Evolutionary conservation across 2,888 invertebrate species (phyloP).

Genomic region (Yponomeuta plumbellus): DNA sequence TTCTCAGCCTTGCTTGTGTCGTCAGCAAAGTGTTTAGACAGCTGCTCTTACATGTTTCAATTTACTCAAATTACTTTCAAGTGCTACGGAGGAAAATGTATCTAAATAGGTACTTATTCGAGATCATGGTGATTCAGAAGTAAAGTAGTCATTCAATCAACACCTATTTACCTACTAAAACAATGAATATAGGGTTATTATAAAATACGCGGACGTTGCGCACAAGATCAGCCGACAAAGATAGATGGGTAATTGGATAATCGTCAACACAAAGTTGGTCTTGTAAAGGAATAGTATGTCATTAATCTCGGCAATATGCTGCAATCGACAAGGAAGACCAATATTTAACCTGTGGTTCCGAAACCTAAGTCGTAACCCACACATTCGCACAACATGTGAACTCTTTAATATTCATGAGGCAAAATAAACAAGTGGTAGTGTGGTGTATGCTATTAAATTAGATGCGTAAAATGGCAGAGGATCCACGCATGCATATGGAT

Average conservation of each 20-base stretch:
- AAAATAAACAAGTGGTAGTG: conserved; percentile 3
- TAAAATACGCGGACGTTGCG: too few species aligned
- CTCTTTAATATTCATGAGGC: not conserved
- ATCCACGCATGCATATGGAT: conserved; percentile 11
- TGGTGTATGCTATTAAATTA: not conserved
- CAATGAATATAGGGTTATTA: not conserved
- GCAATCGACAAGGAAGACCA: not conserved
- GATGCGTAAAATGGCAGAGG: not conserved
- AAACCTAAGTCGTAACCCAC: not conserved
- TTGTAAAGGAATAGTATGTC: too few species aligned
- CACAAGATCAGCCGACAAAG: too few species aligned
- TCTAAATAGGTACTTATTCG: not conserved
- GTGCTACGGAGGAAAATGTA: not conserved
- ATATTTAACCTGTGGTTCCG: not conserved
- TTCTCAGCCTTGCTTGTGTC: not conserved
- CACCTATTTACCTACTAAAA: not conserved
- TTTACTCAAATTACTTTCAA: not conserved
- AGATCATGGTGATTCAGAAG: not conserved
- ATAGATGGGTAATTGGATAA: too few species aligned
- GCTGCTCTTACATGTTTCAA: not conserved
- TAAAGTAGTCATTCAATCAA: not conserved
- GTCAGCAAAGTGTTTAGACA: not conserved
- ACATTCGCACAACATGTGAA: not conserved
- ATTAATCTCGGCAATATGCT: not conserved
- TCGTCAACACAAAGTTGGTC: too few species aligned